Conservation (phyloP, 2,797 vertebrate species). For the Sphenodon punctatus region DNA sequence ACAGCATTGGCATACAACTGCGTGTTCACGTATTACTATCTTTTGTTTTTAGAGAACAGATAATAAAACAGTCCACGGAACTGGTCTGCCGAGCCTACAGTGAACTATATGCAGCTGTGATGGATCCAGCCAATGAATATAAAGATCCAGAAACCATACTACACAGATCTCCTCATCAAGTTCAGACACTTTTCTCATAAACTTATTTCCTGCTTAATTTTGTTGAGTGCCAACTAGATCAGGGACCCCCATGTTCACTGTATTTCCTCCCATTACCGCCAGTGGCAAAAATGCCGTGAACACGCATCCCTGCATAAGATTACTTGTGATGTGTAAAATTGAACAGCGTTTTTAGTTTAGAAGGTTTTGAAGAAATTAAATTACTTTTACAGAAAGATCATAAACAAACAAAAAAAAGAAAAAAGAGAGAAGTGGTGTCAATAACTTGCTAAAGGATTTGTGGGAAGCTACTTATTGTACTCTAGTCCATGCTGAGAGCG, state of each 20-base stretch:
- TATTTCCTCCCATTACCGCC: too few relatives aligned
- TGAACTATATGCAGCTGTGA: slow-evolving; percentile 88
- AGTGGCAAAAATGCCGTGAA: too few relatives aligned
- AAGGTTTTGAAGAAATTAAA: neutral
- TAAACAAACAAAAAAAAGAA: too few relatives aligned
- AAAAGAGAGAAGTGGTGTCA: too few relatives aligned
- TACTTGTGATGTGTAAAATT: neutral
- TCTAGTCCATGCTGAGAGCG: slow-evolving; percentile 11
- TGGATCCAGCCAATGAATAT: slow-evolving; percentile 83
- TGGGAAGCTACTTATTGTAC: slow-evolving; percentile 19
- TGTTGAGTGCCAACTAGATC: too few relatives aligned
- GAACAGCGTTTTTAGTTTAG: neutral
- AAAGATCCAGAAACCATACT: slow-evolving; percentile 88
- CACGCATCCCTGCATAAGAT: too few relatives aligned
- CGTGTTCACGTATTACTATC: neutral
- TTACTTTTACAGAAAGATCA: too few relatives aligned
- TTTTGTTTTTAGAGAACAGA: slow-evolving; percentile 85
- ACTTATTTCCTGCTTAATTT: neutral
- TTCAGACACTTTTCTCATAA: slow-evolving; percentile 90
- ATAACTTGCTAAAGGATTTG: slow-evolving; percentile 52
- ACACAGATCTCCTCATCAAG: slow-evolving; percentile 91
- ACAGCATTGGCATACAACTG: neutral
- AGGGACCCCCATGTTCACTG: too few relatives aligned
- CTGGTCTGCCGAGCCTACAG: slow-evolving; percentile 91
- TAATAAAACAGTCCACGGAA: slow-evolving; percentile 93